Base-by-base conservation (phyloP, 2,888 invertebrate genomes). In the Acanthosoma haemorrhoidale region DNA sequence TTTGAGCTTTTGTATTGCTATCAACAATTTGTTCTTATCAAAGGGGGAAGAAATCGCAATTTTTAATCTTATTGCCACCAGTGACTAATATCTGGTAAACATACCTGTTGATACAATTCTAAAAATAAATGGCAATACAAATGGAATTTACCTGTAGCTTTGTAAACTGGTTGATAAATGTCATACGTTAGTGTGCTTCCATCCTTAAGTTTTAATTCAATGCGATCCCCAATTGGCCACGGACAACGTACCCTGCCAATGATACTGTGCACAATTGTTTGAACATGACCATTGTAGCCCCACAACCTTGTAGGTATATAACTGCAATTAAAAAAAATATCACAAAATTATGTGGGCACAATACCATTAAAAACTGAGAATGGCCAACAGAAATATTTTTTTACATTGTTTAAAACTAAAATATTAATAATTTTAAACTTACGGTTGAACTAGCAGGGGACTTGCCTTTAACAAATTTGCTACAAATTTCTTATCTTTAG, bases 251-350 rank as follows among this genome's bases (percentile, higher is more conserved):
- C 90, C 69, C 95, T 86, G 25, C 92, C 92, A 72, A 92, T 89
- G 74, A 92, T 85, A 77, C 94, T 95, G 81, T 96, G 96, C 67
- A 95, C 82, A 71, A 95, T 90, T 1, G 96, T 96, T 80, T 96
- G 96, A 18, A 96, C 88, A 80, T 96, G 96, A 11, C 96, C 96
- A 80, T 94, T 95, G 80, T 93, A 94, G 70, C 96, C 96, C 96
- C 96, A 96, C 75, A 96, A 80, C 75, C 92, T 84, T 63, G 95
- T 92, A 63, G 95, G 95, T 76, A 89, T 84, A 81, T 95, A 95
- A 70, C 94, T 95, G 82, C 51, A 86, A 84, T 41, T 8, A 67
- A 38, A 1, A 61, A 31, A 11, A 43, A 16, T 18, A 31, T 16
- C 3, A 32, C 15, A 66, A 9, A 43, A n/a, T 16, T 9, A 43